Evolutionary conservation across 30 jellyfish, hydroid and myxozoan genomes (phyloP), one percentile per base, ranked within the genome.

Genomic region (Morbakka virulenta): DNA sequence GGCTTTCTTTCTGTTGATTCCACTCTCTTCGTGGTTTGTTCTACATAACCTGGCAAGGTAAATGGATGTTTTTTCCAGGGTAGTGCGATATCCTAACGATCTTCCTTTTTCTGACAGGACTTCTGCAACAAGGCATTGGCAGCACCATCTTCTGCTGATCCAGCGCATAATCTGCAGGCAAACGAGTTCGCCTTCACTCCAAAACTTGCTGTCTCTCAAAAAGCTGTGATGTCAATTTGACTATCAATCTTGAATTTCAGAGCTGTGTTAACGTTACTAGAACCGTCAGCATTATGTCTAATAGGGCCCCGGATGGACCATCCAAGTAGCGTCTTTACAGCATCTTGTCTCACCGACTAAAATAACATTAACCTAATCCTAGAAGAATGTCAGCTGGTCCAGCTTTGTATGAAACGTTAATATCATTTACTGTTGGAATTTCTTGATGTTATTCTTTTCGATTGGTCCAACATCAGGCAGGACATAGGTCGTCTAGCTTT

Each of bases 11-110:
- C 83, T 4, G 81, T 49, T 13, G 36, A 30, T 31, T 21, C 35
- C 79, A 72, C 53, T 26, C 79, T 48, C 3, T 28, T 32, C 9
- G 13, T 12, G 12, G 77, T 82, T 20, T 28, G 50, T 13, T 51
- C 34, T 41, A 9, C n/a, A 24, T 69, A 27, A 31, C 50, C 62
- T 2, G 82, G 82, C 2, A 72, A 61, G 62, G 9, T 21, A 22
- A 2, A 41, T 2, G 84, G 84, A 50, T 72, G 82, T 14, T 27
- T 28, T 4, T 13, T 72, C 84, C 84, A 47, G 27, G 84, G 84
- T 41, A 41, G 57, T 41, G 57, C 17, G 57, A 41, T 41, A 6
- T 41, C 57, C 9, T 41, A 41, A 41, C 57, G 17, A 41, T 41
- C 57, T 41, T 41, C 57, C 57, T 41, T 41, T 17, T 41, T 41